Evolutionary conservation across 2,888 invertebrate species (phyloP).

Genomic region (Pemphredon lugubris): DNA sequence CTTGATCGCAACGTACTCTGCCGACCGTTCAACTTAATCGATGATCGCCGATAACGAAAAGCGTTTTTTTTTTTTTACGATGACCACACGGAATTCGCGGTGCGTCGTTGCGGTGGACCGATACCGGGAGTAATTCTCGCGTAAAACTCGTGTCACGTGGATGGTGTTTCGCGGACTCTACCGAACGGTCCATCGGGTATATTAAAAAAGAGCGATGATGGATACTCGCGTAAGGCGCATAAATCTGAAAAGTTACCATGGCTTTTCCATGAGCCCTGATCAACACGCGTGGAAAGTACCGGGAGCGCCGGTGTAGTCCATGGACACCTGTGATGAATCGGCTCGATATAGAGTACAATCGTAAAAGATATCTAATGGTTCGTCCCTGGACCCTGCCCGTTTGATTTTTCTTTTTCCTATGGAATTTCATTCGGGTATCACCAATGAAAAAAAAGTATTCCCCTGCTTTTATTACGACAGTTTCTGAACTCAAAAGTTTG

Average conservation of each 20-base stretch:
- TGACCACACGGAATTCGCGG: not conserved
- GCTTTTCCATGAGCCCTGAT: conserved; percentile 29
- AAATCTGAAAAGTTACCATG: conserved; percentile 36
- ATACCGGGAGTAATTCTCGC: conserved; percentile 4
- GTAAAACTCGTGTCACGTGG: conserved; percentile 8
- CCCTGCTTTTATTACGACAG: no score
- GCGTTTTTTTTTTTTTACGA: not conserved
- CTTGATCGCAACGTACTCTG: no score
- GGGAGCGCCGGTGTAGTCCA: not conserved
- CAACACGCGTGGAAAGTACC: conserved; percentile 19
- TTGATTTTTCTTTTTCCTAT: not conserved
- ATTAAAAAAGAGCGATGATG: conserved; percentile 42
- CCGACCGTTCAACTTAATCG: not conserved
- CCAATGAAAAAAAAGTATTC: conserved; percentile 7
- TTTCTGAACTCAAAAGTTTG: no score
- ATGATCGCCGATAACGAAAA: no score
- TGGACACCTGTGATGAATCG: conserved; percentile 49
- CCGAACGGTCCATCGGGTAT: conserved; percentile 9
- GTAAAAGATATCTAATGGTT: conserved; percentile 33
- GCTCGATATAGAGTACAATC: conserved; percentile 38
- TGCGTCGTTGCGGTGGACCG: conserved; percentile 5
- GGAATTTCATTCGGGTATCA: not conserved
- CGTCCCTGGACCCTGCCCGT: conserved; percentile 9
- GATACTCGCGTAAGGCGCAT: conserved; percentile 30
- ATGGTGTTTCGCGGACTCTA: not conserved